These are phyloP conservation scores for Thamnophis sirtalis DNA, from an alignment of 2,113 vertebrate species.

Conservation along the genomic window DNA sequence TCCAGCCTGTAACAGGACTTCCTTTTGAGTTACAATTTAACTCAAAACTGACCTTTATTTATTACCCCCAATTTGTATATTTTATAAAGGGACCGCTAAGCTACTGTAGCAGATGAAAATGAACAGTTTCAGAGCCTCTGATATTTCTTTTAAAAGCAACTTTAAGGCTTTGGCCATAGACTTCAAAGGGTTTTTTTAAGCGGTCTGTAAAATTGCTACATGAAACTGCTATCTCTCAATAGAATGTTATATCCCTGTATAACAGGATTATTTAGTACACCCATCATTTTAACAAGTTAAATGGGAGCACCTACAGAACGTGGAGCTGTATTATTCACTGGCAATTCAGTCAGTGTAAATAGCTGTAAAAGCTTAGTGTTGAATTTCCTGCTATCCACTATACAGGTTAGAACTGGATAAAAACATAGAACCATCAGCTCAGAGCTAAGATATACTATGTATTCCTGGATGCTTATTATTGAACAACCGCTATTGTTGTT, in stretches of 20 bases:
- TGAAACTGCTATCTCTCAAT: background rate
- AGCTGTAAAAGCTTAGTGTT: background rate
- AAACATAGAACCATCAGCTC: background rate
- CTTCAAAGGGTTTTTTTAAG: background rate
- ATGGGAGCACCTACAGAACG: background rate
- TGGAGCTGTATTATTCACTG: background rate
- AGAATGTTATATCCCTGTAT: background rate
- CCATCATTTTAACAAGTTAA: background rate
- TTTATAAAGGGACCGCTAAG: slow-evolving; percentile 1
- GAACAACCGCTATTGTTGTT: background rate
- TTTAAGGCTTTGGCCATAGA: background rate
- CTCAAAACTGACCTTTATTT: background rate
- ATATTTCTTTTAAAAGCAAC: background rate
- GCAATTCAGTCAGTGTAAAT: background rate
- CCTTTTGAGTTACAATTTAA: background rate
- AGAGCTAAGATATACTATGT: background rate
- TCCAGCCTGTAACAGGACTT: background rate
- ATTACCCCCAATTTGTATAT: background rate
- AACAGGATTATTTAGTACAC: slow-evolving; percentile 5
- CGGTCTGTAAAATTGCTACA: slow-evolving; percentile 6
- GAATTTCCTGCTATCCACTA: background rate
- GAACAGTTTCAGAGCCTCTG: background rate
- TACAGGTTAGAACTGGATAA: background rate
- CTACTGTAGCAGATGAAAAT: background rate
- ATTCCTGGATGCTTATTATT: background rate